Conservation (phyloP, 2,113 vertebrate genomes). For the Phaethon lepturus region DNA sequence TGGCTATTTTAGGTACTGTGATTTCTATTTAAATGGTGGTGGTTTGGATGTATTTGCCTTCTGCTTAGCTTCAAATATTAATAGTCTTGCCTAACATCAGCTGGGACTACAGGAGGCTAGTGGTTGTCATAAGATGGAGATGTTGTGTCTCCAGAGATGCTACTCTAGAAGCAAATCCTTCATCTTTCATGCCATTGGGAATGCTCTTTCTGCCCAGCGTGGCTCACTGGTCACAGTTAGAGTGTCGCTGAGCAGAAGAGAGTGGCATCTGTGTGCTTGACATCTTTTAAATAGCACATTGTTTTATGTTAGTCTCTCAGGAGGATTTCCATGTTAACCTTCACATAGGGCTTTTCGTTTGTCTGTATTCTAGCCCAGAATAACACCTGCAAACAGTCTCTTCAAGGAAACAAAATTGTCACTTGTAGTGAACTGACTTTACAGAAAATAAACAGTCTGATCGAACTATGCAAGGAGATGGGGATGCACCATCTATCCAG, state of each 20-base stretch:
- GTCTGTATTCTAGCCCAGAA: background rate
- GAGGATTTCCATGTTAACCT: constrained; percentile 13
- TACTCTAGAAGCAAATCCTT: background rate
- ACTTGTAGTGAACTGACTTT: background rate
- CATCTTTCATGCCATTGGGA: background rate
- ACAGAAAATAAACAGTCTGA: background rate
- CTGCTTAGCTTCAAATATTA: background rate
- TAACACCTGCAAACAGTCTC: background rate
- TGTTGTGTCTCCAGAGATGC: background rate
- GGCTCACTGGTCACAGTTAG: background rate
- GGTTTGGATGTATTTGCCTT: background rate
- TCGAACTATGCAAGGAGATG: background rate
- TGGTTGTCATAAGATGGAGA: background rate
- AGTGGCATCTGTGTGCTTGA: background rate
- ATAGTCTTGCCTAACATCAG: background rate
- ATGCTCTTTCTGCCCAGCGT: background rate
- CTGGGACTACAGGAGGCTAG: background rate
- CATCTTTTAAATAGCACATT: background rate
- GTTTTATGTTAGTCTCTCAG: background rate
- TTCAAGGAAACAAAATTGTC: background rate
- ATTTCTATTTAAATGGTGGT: background rate
- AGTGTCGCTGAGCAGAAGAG: background rate
- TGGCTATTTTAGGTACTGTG: constrained; percentile 93
- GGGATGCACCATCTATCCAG: background rate
- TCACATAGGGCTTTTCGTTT: background rate